Evolutionary conservation across 2,888 invertebrate species (phyloP), one percentile per base, ranked within the genome.

Genomic region (Ypsolopha sequella): DNA sequence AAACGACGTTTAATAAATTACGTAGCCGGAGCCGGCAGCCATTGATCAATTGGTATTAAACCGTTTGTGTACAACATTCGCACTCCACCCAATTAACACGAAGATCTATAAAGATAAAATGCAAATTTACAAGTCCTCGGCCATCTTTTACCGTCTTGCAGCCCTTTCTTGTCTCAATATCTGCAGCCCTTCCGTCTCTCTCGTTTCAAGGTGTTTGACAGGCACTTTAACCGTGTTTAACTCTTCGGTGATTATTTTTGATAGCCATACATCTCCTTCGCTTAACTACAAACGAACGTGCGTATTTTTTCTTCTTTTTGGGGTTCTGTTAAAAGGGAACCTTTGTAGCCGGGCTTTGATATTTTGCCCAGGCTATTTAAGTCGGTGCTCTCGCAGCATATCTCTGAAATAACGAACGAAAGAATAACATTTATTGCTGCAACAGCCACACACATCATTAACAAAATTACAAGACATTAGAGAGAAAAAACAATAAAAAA

Each of bases 21-120:
- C 70, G 64, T 66, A 64, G 60, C 73, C 63, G 77, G 73, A 74
- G 76, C 76, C 76, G 46, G 59, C 53, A 55, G 56, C 62, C 76
- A 80, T 82, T 75, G 70, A 84, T 85, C 84, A 82, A 67, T 60
- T 56, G 54, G 49, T 11, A 46, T 62, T 81, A 82, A 82, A 81
- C 79, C 81, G 76, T 68, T 58, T 61, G 61, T 61, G 64, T 64
- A 61, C 64, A 66, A 67, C 66, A 71, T 75, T 74, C 71, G 66
- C 73, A 70, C 69, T 70, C 63, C 70, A 69, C 71, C 70, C 76
- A 81, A 80, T 80, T 82, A 80, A 76, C 63, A 60, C 55, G 59
- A 67, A 73, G 76, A 80, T 79, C 66, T 64, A 62, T 66, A 65
- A 65, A 71, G 78, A 80, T 79, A 72, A 75, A 63, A 77, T 75